These are phyloP conservation scores for Drosophila picticornis DNA, from an alignment of 2,888 invertebrate species.

Conservation along the genomic window DNA sequence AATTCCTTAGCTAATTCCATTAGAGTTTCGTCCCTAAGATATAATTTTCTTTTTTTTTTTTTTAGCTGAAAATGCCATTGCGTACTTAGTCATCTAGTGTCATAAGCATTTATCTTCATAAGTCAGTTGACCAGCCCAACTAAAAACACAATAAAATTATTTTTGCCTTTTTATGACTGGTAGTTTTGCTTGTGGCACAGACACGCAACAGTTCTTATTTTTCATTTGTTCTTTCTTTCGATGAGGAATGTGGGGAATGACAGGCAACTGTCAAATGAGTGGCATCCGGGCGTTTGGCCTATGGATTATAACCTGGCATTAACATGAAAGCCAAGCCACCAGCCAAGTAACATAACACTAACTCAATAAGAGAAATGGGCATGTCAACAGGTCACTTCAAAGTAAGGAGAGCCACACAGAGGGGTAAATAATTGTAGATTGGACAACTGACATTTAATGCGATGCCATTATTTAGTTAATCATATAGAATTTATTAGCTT, in stretches of 20 bases:
- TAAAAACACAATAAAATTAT: constrained; percentile 7
- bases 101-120: constrained; percentile 54
- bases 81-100: constrained; percentile 21
- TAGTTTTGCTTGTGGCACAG: constrained; percentile 7
- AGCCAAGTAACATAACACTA: constrained; percentile 28
- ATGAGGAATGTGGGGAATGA: constrained; percentile 57
- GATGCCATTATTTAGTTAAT: not conserved
- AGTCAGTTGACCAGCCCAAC: constrained; percentile 39
- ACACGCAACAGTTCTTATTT: constrained; percentile 64
- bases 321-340: constrained; percentile 41
- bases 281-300: constrained; percentile 57
- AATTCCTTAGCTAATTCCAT: constrained; percentile 49
- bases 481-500: not conserved
- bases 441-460: not conserved
- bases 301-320: constrained; percentile 68
- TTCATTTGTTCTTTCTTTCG: not conserved
- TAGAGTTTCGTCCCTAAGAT: not conserved
- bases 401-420: not conserved
- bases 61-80: not conserved
- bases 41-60: not conserved
- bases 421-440: not conserved
- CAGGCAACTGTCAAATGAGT: constrained; percentile 71
- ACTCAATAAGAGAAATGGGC: constrained; percentile 48
- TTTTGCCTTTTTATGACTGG: constrained; percentile 20
- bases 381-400: constrained; percentile 58